These are phyloP conservation scores for Motacilla tschutschensis DNA, from an alignment of 2,113 vertebrate genomes.

Conservation along the genomic window DNA sequence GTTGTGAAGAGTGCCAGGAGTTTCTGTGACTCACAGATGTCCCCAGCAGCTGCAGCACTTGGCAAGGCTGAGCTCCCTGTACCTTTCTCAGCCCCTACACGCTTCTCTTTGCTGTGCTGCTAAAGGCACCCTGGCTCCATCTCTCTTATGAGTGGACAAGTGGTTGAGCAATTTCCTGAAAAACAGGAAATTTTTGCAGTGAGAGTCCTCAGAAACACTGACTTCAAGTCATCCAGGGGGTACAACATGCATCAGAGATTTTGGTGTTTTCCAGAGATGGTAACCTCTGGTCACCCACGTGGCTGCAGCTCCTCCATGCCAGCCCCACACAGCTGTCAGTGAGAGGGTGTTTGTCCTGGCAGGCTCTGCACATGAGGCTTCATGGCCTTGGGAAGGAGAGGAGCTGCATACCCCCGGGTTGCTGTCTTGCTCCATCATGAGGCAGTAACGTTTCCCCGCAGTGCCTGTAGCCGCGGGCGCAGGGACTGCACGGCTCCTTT, in stretches of 20 bases:
- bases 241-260: neutral
- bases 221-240: neutral
- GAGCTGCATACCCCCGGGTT: neutral
- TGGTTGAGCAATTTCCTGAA: slow-evolving; percentile 2
- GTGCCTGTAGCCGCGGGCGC: rapidly evolving
- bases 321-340: neutral
- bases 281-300: rapidly evolving
- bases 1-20: neutral
- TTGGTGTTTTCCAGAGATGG: neutral
- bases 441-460: rapidly evolving
- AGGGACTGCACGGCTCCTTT: rapidly evolving
- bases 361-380: rapidly evolving
- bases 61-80: neutral
- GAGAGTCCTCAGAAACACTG: neutral
- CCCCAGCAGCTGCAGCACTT: neutral
- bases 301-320: neutral
- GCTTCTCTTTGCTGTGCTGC: neutral
- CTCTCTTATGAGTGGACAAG: neutral
- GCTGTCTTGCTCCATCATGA: neutral
- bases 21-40: neutral
- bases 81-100: neutral
- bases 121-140: neutral
- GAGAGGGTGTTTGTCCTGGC: neutral
- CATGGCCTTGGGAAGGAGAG: rapidly evolving
- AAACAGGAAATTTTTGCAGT: neutral